Evolutionary conservation across 2,113 vertebrate species (phyloP), one percentile per base, ranked within the genome.

Genomic region (Phoxinus phoxinus): DNA sequence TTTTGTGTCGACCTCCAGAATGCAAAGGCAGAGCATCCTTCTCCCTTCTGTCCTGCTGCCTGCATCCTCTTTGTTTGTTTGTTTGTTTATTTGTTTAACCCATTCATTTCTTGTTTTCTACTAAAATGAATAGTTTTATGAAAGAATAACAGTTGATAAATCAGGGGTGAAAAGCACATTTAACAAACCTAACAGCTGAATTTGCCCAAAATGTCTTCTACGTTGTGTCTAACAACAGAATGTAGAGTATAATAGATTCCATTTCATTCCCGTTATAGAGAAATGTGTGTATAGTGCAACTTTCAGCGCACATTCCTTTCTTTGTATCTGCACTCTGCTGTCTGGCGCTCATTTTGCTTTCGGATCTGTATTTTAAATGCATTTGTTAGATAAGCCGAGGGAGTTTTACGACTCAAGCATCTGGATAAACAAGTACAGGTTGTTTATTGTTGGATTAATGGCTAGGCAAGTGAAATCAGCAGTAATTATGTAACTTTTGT

Each of bases 21-120:
- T 85, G 85, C 32, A 76, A 92, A 90, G 88, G 92, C 85, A 90
- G 87, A 92, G 87, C 91, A 91, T 89, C 81, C 84, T 87, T 91
- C 92, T 89, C 88, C 85, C 87, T 90, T 86, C 84, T 89, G 87
- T 93, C 91, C 89, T 90, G 83, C 90, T 88, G 89, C 92, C 86
- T 88, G 89, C 63, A 90, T 92, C 91, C 85, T 90, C 35, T 91
- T 59, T 85, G 74, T 91, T 88, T 85, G 21, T 91, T 88, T 85
- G 21, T 58, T 59, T 37, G 15, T 69, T 69, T 35, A 21, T 69
- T 35, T 10, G 67, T 91, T 91, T 59, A 79, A 89, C 67, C n/a
- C 65, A 37, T 41, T 37, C 6, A 23, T 71, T 46, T 87, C 89
- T 89, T 89, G 90, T 86, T 89, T 86, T 77, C 83, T 72, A 61